Base-by-base conservation (phyloP, 2,888 invertebrate species). In the Drosophila anomelani region DNA sequence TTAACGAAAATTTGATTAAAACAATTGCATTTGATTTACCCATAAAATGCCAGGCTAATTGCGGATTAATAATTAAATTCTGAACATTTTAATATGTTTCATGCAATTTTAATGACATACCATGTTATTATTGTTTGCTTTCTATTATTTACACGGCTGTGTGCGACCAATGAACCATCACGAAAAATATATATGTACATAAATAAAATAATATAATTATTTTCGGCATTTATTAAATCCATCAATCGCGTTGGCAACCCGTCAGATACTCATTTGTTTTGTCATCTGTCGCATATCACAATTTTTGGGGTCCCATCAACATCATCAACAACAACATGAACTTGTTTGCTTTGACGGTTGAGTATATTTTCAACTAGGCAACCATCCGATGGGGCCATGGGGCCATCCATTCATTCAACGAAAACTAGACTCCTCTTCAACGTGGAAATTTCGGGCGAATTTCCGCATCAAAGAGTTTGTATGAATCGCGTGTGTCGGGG, bases 381-480 rank as follows among this genome's bases (percentile, higher is more conserved):
- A 57, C 57, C 23, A 47, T 38, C 44, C 13, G 47, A 15, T 36
- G 34, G 20, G 10, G 51, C 15, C 10, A 4, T 20, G 39, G 23
- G 26, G 46, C 17, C 10, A 51, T 43, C 43, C 64, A 63, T 10
- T 41, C 64, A 63, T 10, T 41, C 32, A 57, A 1, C 20, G 3
- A 34, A n/a, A 29, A n/a, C 32, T 20, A 36, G 36, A 53, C 20
- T 10, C 23, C 20, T 15, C 20, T 36, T 38, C n/a, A 20, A 20
- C 34, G 60, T 44, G 51, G 43, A 36, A 66, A 66, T 64, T 58
- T 58, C 60, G 43, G 68, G 20, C 26, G 15, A 56, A 41, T 57
- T 68, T 70, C 47, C 70, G 68, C 57, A 41, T 49, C 70, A 69
- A 57, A 57, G 57, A 69, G 68, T 49, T 69, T 36, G 51, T 23